Percentiles rank a stretch among this genome's conserved stretches.
phyloP scores from a whole-genome alignment of 2,797 vertebrate genomes.

The Phyllotis vaccarum region DNA sequence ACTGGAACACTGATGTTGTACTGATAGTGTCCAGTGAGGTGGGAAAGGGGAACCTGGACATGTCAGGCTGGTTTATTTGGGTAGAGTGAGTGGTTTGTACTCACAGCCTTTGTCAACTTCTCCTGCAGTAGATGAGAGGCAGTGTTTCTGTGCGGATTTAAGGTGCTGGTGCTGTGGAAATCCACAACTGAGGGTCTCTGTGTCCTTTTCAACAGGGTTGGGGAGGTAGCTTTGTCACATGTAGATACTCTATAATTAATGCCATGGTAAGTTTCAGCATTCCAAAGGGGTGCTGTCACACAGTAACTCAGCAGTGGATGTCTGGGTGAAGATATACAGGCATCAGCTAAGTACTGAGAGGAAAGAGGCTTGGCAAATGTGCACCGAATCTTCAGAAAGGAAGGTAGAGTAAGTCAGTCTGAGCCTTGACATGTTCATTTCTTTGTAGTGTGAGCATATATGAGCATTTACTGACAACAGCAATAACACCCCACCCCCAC shows the following conservation, averaged over 20 bases:
- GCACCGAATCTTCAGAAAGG: not conserved
- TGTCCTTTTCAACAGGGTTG: not conserved
- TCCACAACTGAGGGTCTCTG: not conserved
- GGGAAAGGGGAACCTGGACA: not conserved
- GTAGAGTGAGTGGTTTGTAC: not conserved
- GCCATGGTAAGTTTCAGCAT: conserved; percentile 2
- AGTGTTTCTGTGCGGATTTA: not conserved
- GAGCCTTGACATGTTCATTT: not conserved
- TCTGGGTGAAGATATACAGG: not conserved
- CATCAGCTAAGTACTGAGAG: not conserved
- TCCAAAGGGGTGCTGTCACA: not conserved
- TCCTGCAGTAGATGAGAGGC: not conserved
- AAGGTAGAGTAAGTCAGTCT: not conserved
- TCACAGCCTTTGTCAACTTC: not conserved
- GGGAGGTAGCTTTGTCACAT: not conserved
- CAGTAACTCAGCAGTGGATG: not conserved
- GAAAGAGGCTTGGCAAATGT: not conserved
- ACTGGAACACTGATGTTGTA: not conserved
- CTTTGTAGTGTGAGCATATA: not conserved
- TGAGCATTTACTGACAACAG: not conserved
- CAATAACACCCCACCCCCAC: not conserved
- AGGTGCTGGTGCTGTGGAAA: not conserved
- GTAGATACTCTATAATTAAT: not conserved
- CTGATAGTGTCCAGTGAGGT: not conserved
- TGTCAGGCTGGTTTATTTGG: not conserved